Evolutionary conservation across 2,888 invertebrate species (phyloP), one percentile per base, ranked within the genome.

Genomic region (Drosophila crucigera): DNA sequence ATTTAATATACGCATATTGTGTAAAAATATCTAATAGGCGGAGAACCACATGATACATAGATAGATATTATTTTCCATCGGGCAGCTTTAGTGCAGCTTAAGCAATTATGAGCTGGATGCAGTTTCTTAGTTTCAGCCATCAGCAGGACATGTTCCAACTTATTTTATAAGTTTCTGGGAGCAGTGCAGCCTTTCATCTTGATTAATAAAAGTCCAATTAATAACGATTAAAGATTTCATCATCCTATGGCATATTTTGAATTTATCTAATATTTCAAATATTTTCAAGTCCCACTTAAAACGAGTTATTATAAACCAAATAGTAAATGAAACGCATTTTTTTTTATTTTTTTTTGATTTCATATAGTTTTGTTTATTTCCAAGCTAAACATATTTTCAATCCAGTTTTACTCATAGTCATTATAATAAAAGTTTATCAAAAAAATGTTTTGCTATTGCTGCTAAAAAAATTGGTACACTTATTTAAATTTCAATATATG

Each of bases 341-440:
- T 30, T 52, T 50, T 5, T 16, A 16, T 35, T 11, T 4, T 33
- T 22, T 16, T 50, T 65, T 62, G 61, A 69, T 78, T 76, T 82
- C 54, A 71, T 60, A 67, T 84, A 75, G 68, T 68, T 75, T 71
- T 76, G 52, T 84, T 82, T 83, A 85, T 85, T 83, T 83, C 55
- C 86, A 83, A 85, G 89, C 86, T 83, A 83, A 88, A 85, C 81
- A 67, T 88, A 73, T 69, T 75, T 70, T 87, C 63, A 62, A 69
- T 73, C 77, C 83, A 83, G 68, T 81, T 86, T 81, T 81, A 73
- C 69, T 88, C 86, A 73, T 80, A 80, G 72, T 83, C 63, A 65
- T 80, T 76, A 83, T 73, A 85, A 85, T 85, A 80, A 81, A 75
- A 84, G 72, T 85, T 83, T 81, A 80, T 80, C 43, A 87, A 83